Evolutionary conservation across 2,888 invertebrate genomes (phyloP).

Genomic region (Volucella bombylans): DNA sequence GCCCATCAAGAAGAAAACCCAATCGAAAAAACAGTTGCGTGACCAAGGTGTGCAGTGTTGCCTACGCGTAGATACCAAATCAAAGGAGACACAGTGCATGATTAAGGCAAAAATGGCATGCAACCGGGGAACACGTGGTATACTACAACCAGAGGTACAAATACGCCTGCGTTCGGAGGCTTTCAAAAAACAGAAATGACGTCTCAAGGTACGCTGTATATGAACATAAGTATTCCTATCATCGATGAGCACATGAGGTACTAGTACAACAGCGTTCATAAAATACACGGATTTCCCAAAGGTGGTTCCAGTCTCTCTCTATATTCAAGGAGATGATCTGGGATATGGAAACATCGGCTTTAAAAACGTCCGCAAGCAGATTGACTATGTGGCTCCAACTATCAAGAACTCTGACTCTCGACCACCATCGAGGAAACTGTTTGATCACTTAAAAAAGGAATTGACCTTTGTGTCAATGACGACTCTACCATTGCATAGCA

Average conservation of each 20-base stretch:
- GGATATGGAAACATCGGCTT: conserved; percentile 34
- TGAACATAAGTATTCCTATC: conserved; percentile 17
- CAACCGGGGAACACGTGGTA: conserved; percentile 41
- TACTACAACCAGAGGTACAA: conserved; percentile 42
- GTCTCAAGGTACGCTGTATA: conserved; percentile 79
- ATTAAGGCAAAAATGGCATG: background rate
- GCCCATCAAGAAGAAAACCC: conserved; percentile 28
- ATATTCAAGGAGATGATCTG: conserved; percentile 73
- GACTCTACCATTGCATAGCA: conserved; percentile 72
- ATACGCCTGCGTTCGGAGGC: conserved; percentile 67
- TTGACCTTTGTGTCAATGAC: too few relatives aligned
- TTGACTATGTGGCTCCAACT: too few relatives aligned
- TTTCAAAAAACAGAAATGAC: conserved; percentile 59
- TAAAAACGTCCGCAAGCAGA: too few relatives aligned
- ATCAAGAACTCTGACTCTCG: too few relatives aligned
- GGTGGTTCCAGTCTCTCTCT: too few relatives aligned
- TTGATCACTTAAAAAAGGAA: too few relatives aligned
- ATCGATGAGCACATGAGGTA: conserved; percentile 62
- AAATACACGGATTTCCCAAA: conserved; percentile 77
- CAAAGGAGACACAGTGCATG: conserved; percentile 30
- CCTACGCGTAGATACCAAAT: background rate
- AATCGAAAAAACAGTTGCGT: conserved; percentile 4
- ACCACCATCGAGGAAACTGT: conserved; percentile 72
- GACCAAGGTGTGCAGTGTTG: conserved; percentile 69
- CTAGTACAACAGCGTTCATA: conserved; percentile 78